phyloP scores from a whole-genome alignment of 2,888 invertebrate species.

The Cryptocephalus primarius region DNA sequence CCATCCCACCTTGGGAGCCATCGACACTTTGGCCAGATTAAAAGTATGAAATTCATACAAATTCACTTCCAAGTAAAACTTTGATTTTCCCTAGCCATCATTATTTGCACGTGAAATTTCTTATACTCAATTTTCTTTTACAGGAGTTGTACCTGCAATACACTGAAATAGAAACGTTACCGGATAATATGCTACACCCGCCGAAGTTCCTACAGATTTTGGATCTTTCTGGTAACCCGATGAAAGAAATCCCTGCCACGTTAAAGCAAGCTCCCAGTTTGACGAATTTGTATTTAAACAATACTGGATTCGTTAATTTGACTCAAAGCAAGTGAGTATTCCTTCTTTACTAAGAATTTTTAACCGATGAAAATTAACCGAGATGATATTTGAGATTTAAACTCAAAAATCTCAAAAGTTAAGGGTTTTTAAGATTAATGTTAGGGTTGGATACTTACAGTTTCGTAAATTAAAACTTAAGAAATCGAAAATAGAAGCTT shows the following conservation, averaged over 20 bases:
- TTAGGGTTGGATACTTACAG: no score
- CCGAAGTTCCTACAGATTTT: constrained; percentile 52
- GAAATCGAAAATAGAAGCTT: no score
- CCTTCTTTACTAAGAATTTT: neutral
- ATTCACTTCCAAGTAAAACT: no score
- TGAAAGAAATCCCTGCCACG: constrained; percentile 48
- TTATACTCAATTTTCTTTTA: no score
- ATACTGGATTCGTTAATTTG: constrained; percentile 55
- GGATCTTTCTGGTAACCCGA: constrained; percentile 48
- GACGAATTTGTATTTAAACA: constrained; percentile 52
- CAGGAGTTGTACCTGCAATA: constrained; percentile 60
- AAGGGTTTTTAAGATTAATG: no score
- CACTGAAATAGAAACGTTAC: constrained; percentile 50
- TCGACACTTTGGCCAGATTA: constrained; percentile 50
- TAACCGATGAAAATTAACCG: no score
- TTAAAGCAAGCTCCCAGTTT: constrained; percentile 50
- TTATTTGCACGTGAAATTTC: no score
- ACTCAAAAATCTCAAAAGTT: no score
- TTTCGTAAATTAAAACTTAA: no score
- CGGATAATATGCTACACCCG: constrained; percentile 55
- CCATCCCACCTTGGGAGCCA: constrained; percentile 49
- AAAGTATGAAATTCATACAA: constrained; percentile 42
- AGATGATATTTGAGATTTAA: no score
- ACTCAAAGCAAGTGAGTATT: constrained; percentile 22
- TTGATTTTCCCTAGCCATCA: no score